These are phyloP conservation scores for Euspilapteryx auroguttella DNA, from an alignment of 2,888 invertebrate species.

Conservation along the genomic window DNA sequence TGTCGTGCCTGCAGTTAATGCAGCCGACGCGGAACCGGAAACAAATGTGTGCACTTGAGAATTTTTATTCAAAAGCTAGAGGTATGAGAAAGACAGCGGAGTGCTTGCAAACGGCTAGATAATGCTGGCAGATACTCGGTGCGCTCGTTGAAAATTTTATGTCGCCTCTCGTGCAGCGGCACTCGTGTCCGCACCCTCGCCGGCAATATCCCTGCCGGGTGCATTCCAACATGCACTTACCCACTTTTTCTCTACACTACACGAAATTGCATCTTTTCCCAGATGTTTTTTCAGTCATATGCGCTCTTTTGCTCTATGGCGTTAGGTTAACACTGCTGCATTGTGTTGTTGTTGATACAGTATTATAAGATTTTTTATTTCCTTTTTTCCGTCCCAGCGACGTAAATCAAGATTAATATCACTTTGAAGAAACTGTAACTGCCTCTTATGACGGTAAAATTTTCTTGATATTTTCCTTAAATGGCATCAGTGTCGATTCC, in stretches of 20 bases:
- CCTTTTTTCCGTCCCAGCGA: too few species aligned
- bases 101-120: constrained; percentile 51
- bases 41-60: constrained; percentile 27
- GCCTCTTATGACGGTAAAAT: too few species aligned
- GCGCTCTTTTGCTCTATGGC: constrained; percentile 17
- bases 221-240: constrained; percentile 9
- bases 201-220: constrained; percentile 4
- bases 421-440: too few species aligned
- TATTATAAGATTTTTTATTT: too few species aligned
- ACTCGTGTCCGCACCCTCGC: constrained; percentile 14
- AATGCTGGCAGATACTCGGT: constrained; percentile 47
- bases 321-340: too few species aligned
- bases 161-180: constrained; percentile 43
- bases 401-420: too few species aligned
- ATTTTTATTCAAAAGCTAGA: constrained; percentile 49
- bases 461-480: too few species aligned
- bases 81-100: constrained; percentile 33
- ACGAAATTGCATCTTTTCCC: not conserved
- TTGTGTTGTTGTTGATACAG: too few species aligned
- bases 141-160: constrained; percentile 54
- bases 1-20: not conserved
- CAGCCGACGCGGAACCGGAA: constrained; percentile 12
- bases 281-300: not conserved
- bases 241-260: constrained; percentile 4
- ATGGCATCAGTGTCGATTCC: too few species aligned